Base-by-base conservation (phyloP, 2,888 invertebrate genomes). In the Polyommatus icarus region DNA sequence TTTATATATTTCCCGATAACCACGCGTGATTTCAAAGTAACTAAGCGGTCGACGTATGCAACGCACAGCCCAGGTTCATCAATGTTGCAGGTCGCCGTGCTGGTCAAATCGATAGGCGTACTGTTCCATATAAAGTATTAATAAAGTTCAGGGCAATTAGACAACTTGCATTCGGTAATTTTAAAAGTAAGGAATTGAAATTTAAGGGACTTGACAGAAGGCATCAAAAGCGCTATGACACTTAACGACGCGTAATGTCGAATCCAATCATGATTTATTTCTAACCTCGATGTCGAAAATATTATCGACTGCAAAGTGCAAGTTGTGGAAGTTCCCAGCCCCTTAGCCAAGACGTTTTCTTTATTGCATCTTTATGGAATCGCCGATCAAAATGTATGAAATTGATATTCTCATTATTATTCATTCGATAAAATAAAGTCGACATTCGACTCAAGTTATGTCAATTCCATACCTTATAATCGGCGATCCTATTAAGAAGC, bases 91-190 rank as follows among this genome's bases (percentile, higher is more conserved):
- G 83, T 81, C 82, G 82, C 80, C 77, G 82, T 83, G 83, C 82
- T 84, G 82, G 84, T 82, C 87, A 87, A 89, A 91, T 91, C 90
- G 88, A 91, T 91, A 91, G 82, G 79, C 78, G 83, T 80, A 83
- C 84, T 50, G 84, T 84, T 80, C 76, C 80, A 82, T 84, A 88
- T 87, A 82, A 87, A 86, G 78, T 84, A 87, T 87, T 85, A 81
- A 88, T 82, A 82, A 78, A 79, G 75, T 80, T 79, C 81, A 77
- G 76, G 32, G 7, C 7, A 71, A 12, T 8, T 36, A 32, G 71
- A 1, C 71, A 5, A 7, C 59, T 3, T 59, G 18, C 18, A 54
- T 54, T 18, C 54, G 54, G 18, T 54, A 5, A 54, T 54, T 15
- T 54, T 1, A 4, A 15, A 54, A 54, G 54, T 54, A 18, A 54